A percentile compares a stretch with the other conserved stretches of the same genome.
Conservation (phyloP, 2,888 invertebrate genomes). For the Camponotus fellah region DNA sequence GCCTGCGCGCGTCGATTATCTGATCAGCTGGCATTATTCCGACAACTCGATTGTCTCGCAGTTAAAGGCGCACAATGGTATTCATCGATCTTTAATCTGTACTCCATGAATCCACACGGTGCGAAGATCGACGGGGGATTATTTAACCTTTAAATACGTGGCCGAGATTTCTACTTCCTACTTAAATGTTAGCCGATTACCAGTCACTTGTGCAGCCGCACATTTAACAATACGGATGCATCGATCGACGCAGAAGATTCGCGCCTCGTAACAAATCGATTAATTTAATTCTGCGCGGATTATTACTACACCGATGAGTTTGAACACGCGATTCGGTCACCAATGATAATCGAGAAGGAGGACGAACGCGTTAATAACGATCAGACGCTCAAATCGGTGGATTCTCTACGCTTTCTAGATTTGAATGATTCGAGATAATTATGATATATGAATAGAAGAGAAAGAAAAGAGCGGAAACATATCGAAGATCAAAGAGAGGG, state of each 20-base stretch:
- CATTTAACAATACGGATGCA: conserved; percentile 35
- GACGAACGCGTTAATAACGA: neutral
- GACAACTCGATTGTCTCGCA: conserved; percentile 32
- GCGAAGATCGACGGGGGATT: conserved; percentile 22
- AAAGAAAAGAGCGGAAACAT: neutral
- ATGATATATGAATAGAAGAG: neutral
- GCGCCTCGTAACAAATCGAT: conserved; percentile 11
- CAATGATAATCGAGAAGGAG: conserved; percentile 1
- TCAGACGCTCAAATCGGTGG: neutral
- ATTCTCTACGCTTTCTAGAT: neutral
- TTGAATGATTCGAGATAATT: neutral
- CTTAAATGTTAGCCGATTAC: conserved; percentile 51
- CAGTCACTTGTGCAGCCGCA: conserved; percentile 28
- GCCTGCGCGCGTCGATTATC: neutral
- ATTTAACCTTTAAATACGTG: conserved; percentile 53
- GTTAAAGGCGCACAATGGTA: conserved; percentile 12
- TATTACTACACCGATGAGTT: neutral
- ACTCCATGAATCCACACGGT: neutral
- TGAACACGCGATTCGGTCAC: neutral
- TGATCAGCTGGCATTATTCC: conserved; percentile 1
- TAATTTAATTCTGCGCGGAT: neutral
- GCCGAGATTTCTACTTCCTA: conserved; percentile 52
- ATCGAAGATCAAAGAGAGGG: neutral
- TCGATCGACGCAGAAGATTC: neutral
- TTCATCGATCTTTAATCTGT: conserved; percentile 26